Conservation (phyloP, 1,140 invertebrate genomes). For the Dreissena rostriformis region DNA sequence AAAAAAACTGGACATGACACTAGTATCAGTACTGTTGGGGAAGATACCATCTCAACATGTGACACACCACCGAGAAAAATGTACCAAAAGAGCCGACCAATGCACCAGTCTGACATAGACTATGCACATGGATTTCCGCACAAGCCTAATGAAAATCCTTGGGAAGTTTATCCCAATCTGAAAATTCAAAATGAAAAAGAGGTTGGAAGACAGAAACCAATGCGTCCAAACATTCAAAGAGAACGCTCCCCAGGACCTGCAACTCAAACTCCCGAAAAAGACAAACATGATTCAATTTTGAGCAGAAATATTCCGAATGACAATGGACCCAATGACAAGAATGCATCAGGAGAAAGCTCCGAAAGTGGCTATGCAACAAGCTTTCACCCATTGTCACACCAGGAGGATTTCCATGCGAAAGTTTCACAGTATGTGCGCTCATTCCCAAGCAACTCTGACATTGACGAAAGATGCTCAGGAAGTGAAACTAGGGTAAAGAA, state of each 20-base stretch:
- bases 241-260: background rate
- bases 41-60: slow-evolving; percentile 44
- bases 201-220: background rate
- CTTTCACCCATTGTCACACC: slow-evolving; percentile 20
- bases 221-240: background rate
- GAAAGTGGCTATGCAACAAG: slow-evolving; percentile 53
- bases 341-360: slow-evolving; percentile 24
- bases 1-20: background rate
- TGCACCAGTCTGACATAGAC: slow-evolving; percentile 1
- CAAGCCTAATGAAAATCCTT: no score
- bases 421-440: slow-evolving; percentile 50
- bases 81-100: slow-evolving; percentile 19
- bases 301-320: no score
- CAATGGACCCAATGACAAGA: background rate
- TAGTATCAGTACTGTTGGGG: slow-evolving; percentile 35
- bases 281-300: background rate
- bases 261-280: background rate
- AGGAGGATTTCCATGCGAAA: slow-evolving; percentile 38
- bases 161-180: no score
- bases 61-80: slow-evolving; percentile 30
- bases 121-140: no score
- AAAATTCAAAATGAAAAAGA: no score
- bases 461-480: slow-evolving; percentile 36
- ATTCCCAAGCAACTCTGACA: slow-evolving; percentile 45
- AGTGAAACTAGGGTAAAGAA: slow-evolving; percentile 24